phyloP scores from a whole-genome alignment of 2,797 vertebrate genomes.

The Geotrypetes seraphini region DNA sequence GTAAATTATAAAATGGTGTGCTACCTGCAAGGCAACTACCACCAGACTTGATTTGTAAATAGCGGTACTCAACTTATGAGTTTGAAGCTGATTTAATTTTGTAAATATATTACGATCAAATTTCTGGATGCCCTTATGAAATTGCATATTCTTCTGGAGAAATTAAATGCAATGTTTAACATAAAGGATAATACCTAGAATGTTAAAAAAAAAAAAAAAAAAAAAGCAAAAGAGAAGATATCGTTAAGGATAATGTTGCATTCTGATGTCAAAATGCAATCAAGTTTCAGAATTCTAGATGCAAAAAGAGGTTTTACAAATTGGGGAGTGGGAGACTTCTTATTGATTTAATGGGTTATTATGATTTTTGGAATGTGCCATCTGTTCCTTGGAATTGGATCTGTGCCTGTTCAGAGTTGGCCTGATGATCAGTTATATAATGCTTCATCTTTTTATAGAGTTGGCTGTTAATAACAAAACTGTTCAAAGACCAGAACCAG shows the following conservation, averaged over 20 bases:
- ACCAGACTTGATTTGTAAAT: slow-evolving; percentile 30
- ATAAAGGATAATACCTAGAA: slow-evolving; percentile 8
- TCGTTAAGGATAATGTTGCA: slow-evolving; percentile 18
- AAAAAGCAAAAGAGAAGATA: slow-evolving; percentile 25
- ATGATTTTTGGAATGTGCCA: no score
- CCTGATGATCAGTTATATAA: no score
- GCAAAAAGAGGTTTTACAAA: no score
- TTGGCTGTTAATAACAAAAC: no score
- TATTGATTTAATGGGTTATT: no score
- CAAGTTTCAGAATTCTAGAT: slow-evolving; percentile 18
- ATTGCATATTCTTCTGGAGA: slow-evolving; percentile 15
- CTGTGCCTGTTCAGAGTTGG: no score
- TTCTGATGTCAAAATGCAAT: slow-evolving; percentile 22
- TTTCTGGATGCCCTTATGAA: slow-evolving; percentile 19
- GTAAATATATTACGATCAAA: slow-evolving; percentile 35
- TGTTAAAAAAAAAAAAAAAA: no score
- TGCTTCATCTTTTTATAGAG: no score
- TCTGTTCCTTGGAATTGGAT: no score
- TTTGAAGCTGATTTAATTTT: slow-evolving; percentile 34
- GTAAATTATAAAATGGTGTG: slow-evolving; percentile 20
- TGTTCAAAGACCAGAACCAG: no score
- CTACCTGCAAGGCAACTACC: slow-evolving; percentile 10
- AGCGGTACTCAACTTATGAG: slow-evolving; percentile 27
- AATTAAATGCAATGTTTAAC: slow-evolving; percentile 12
- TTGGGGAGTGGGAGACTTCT: no score